phyloP scores from a whole-genome alignment of 2,797 vertebrate genomes.

The Rhabdophis nuchalis region DNA sequence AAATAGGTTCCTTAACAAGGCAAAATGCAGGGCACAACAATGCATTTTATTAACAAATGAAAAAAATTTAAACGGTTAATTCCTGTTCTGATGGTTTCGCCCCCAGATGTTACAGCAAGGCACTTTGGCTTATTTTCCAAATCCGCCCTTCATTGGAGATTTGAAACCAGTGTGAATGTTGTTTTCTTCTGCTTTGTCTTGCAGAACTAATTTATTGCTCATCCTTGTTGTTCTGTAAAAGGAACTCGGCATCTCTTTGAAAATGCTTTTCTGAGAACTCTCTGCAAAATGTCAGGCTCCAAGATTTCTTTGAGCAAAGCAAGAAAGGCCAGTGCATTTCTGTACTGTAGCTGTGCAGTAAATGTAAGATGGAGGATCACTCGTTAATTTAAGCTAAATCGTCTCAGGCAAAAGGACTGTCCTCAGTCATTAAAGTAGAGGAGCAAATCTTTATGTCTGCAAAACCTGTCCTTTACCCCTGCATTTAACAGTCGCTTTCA shows the following conservation, averaged over 20 bases:
- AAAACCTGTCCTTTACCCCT: not conserved
- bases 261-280: not conserved
- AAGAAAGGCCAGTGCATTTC: not conserved
- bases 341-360: not conserved
- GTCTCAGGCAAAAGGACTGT: not conserved
- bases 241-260: not conserved
- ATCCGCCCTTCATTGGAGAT: not conserved
- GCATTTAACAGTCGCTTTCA: not conserved
- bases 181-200: not conserved
- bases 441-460: not conserved
- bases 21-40: not conserved
- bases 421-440: not conserved
- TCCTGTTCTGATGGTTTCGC: not conserved
- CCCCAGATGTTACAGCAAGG: not conserved
- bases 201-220: not conserved
- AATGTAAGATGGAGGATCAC: not conserved
- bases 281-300: not conserved
- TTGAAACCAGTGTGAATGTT: not conserved
- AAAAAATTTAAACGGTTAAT: not conserved
- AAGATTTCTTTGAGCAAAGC: not conserved
- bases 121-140: not conserved
- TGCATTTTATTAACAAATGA: not conserved
- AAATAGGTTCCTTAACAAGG: not conserved
- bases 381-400: not conserved
- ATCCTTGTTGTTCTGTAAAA: not conserved